phyloP scores from a whole-genome alignment of 2,113 vertebrate genomes.

The Centropus bengalensis region DNA sequence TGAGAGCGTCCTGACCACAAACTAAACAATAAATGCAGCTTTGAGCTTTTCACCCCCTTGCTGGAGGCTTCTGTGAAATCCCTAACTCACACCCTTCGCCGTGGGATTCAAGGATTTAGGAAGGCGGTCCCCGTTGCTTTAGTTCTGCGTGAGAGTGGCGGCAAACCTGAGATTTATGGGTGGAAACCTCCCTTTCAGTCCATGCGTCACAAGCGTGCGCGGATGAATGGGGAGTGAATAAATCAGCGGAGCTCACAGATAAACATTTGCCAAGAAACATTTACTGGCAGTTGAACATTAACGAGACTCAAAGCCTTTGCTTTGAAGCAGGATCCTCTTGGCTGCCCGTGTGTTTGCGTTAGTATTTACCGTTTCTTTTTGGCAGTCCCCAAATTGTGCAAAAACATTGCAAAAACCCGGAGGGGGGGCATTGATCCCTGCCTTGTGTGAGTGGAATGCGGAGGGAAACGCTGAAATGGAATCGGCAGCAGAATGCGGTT shows the following conservation, averaged over 20 bases:
- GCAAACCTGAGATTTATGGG: background rate
- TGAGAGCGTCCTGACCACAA: background rate
- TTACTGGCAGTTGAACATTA: conserved; percentile 46
- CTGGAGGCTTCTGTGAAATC: background rate
- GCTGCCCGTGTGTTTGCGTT: background rate
- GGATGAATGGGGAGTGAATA: background rate
- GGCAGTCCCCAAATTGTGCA: background rate
- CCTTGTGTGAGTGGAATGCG: background rate
- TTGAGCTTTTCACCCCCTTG: background rate
- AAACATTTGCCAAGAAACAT: conserved; percentile 6
- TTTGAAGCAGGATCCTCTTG: conserved; percentile 10
- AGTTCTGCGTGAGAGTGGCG: background rate
- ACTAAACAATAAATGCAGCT: background rate
- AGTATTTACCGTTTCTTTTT: conserved; percentile 1
- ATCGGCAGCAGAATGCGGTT: background rate
- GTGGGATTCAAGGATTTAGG: background rate
- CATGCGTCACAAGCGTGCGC: background rate
- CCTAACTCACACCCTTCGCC: background rate
- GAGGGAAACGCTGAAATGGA: background rate
- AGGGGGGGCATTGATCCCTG: background rate
- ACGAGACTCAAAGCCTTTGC: background rate
- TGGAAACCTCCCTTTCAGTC: background rate
- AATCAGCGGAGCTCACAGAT: background rate
- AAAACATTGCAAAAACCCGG: conserved; percentile 7
- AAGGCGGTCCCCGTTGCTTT: background rate